Percentiles rank a stretch among this genome's conserved stretches.
Evolutionary conservation across 2,113 vertebrate genomes (phyloP).

Genomic region (Paratilapia polleni): DNA sequence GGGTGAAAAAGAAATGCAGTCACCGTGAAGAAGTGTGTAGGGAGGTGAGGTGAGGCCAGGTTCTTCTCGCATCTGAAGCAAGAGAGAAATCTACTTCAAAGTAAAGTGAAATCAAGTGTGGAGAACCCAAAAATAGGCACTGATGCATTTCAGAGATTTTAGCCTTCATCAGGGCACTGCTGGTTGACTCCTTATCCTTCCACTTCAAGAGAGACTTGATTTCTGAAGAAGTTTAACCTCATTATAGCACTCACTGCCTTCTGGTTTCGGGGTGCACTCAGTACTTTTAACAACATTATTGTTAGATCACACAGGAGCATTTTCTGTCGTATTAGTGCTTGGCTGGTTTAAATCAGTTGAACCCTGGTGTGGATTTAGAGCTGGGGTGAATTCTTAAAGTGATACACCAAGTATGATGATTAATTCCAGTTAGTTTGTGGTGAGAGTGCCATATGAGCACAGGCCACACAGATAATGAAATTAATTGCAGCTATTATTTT

Average conservation of each 20-base stretch:
- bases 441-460: not conserved
- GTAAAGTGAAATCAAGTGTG: constrained; percentile 52
- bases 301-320: constrained; percentile 6
- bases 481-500: too few species aligned
- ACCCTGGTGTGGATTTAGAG: too few species aligned
- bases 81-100: constrained; percentile 44
- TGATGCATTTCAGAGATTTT: constrained; percentile 36
- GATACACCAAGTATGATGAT: not conserved
- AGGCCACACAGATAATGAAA: too few species aligned
- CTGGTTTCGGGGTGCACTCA: not conserved
- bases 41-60: not conserved
- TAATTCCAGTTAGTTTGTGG: not conserved
- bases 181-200: constrained; percentile 34
- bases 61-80: constrained; percentile 9
- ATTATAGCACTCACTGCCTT: not conserved
- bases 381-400: not conserved
- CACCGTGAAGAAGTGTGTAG: not conserved
- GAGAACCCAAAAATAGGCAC: constrained; percentile 41
- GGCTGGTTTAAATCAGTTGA: not conserved
- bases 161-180: constrained; percentile 1
- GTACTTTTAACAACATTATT: not conserved
- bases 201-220: constrained; percentile 31
- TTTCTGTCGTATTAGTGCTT: not conserved
- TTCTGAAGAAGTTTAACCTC: constrained; percentile 35
- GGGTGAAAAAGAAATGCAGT: constrained; percentile 22